Base-by-base conservation (phyloP, 2,797 vertebrate genomes). In the Setipinna tenuifilis region DNA sequence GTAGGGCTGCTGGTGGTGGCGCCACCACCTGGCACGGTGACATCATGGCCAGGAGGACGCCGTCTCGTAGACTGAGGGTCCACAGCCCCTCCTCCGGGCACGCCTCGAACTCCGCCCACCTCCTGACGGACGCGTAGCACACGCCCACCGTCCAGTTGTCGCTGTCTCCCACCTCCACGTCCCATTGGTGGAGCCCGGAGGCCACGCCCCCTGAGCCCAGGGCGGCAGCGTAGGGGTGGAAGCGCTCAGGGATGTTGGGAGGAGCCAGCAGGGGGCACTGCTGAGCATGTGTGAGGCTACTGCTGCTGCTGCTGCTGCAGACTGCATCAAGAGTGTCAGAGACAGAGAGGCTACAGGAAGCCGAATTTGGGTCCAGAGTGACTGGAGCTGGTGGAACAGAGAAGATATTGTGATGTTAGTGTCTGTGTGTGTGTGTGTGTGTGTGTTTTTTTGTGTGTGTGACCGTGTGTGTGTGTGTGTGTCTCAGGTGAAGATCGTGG, bases 61-160 rank as follows among this genome's bases (percentile, higher is more conserved):
- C 89, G 5, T 94, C 93, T 62, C 90, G 90, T 75, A 94, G 89
- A 87, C 93, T 90, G 82, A 96, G 90, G 50, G 94, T 92, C 95
- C 95, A 95, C 84, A 95, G 90, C 35, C 95, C 95, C 21, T 90
- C 91, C 85, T 92, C 93, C 23, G 95, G 94, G 85, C 92, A 93
- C 6, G 91, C 86, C 41, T 93, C 89, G 84, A 92, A 94, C 86
- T 89, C 90, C 82, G 91, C 87, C 58, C 88, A 91, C n/a, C 93
- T 92, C 82, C 87, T 86, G 57, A 94, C 12, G 0, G 94, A 94
- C 0, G 89, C 91, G 86, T 83, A 89, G 41, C 90, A 92, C 7
- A 95, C 91, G 7, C 95, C 95, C 0, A 88, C 25, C 2, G 41
- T 84, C 88, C 88, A 88, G 80, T 84, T 21, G 1, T 1, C 46